These are phyloP conservation scores for Paradoxurus hermaphroditus DNA, from an alignment of 2,113 vertebrate species.

Conservation along the genomic window DNA sequence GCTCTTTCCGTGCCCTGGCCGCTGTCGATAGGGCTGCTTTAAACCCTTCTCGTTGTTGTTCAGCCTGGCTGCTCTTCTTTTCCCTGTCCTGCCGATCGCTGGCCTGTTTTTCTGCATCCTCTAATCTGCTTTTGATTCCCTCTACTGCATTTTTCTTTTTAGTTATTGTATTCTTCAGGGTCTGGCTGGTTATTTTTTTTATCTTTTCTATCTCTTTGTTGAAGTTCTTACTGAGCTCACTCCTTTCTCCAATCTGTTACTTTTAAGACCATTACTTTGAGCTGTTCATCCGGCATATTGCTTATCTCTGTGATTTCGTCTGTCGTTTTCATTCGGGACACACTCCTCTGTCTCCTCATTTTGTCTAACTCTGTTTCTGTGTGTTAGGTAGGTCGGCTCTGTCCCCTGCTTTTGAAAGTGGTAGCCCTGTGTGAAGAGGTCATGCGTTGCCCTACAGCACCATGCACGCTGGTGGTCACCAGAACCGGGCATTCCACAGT, in stretches of 20 bases:
- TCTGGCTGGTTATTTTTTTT: background rate
- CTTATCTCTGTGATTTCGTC: background rate
- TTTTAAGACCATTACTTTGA: background rate
- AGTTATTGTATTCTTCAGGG: background rate
- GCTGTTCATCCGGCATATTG: background rate
- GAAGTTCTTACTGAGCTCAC: background rate
- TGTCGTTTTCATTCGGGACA: background rate
- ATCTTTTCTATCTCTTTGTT: background rate
- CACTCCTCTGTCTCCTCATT: background rate
- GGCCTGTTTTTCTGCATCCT: background rate
- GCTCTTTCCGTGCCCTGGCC: no score
- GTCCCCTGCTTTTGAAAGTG: background rate
- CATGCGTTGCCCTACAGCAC: background rate
- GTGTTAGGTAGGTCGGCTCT: background rate
- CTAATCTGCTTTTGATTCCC: background rate
- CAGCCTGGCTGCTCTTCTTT: background rate
- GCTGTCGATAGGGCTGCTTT: background rate
- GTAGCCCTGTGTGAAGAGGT: background rate
- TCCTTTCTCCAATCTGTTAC: background rate
- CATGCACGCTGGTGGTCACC: background rate
- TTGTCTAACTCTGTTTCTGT: background rate
- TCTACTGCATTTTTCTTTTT: background rate
- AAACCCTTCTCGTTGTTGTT: background rate
- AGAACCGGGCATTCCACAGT: background rate
- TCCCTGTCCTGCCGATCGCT: background rate